phyloP scores from a whole-genome alignment of 2,888 invertebrate genomes.

The Netelia virgata region DNA sequence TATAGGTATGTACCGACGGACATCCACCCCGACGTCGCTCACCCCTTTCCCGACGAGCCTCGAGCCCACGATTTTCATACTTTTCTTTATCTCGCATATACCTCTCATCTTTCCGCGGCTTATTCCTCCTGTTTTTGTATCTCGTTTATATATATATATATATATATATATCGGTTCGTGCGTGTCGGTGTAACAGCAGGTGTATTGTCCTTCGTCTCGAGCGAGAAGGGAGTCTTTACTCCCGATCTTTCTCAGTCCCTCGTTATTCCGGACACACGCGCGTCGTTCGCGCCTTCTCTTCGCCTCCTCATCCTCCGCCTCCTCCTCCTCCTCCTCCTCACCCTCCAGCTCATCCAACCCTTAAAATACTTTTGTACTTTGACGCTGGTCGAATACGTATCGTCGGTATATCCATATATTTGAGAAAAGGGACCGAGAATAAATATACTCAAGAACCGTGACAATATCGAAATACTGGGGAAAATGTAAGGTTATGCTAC shows the following conservation, averaged over 20 bases:
- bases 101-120: conserved; percentile 27
- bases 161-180: neutral
- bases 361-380: conserved; percentile 42
- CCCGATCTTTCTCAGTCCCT: conserved; percentile 15
- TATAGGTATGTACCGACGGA: neutral
- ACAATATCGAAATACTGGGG: neutral
- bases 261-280: conserved; percentile 47
- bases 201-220: conserved; percentile 13
- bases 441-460: neutral
- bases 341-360: neutral
- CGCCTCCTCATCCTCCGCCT: conserved; percentile 19
- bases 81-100: conserved; percentile 23
- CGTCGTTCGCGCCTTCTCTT: conserved; percentile 57
- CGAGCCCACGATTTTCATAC: conserved; percentile 47
- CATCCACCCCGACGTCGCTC: conserved; percentile 3
- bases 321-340: neutral
- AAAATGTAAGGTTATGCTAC: too few species aligned
- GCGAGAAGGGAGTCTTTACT: conserved; percentile 19
- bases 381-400: conserved; percentile 29
- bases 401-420: conserved; percentile 26
- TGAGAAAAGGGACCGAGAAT: neutral
- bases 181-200: neutral
- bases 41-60: conserved; percentile 32
- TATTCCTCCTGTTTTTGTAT: conserved; percentile 25
- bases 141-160: neutral